Evolutionary conservation across 2,888 invertebrate species (phyloP).

Genomic region (Adelognathus sp.): DNA sequence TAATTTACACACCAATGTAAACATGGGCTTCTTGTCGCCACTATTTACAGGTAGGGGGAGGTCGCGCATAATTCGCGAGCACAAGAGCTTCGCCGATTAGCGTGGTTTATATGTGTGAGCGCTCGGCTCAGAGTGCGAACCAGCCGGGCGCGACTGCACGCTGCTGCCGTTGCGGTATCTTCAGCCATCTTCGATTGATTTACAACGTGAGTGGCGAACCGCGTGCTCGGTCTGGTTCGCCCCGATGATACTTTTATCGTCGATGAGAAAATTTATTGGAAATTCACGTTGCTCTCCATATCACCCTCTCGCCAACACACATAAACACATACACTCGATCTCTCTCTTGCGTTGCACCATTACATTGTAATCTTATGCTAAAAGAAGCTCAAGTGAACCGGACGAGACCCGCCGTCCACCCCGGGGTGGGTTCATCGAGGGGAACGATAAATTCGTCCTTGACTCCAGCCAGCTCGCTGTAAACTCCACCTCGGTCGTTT

Average conservation of each 20-base stretch:
- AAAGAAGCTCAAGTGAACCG: conserved; percentile 62
- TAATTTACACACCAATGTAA: conserved; percentile 76
- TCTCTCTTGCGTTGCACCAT: conserved; percentile 56
- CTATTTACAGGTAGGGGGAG: conserved; percentile 66
- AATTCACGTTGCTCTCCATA: conserved; percentile 64
- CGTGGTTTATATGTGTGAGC: conserved; percentile 33
- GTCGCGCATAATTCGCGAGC: conserved; percentile 70
- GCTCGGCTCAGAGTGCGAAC: conserved; percentile 45
- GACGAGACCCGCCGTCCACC: conserved; percentile 23
- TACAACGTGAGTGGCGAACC: conserved; percentile 67
- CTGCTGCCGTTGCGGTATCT: conserved; percentile 64
- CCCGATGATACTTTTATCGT: conserved; percentile 70
- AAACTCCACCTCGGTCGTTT: neutral
- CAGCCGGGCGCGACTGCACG: conserved; percentile 20
- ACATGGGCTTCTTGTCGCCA: conserved; percentile 69
- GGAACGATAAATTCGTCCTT: conserved; percentile 68
- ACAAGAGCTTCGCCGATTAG: conserved; percentile 67
- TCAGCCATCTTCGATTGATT: conserved; percentile 76
- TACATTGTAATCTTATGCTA: conserved; percentile 72
- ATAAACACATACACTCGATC: no score
- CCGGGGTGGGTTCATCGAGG: conserved; percentile 61
- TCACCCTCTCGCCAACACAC: no score
- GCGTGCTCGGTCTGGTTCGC: conserved; percentile 38
- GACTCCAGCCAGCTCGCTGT: conserved; percentile 38
- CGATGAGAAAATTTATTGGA: conserved; percentile 73